Base-by-base conservation (phyloP, 2,113 vertebrate species). In the Silurus asotus region DNA sequence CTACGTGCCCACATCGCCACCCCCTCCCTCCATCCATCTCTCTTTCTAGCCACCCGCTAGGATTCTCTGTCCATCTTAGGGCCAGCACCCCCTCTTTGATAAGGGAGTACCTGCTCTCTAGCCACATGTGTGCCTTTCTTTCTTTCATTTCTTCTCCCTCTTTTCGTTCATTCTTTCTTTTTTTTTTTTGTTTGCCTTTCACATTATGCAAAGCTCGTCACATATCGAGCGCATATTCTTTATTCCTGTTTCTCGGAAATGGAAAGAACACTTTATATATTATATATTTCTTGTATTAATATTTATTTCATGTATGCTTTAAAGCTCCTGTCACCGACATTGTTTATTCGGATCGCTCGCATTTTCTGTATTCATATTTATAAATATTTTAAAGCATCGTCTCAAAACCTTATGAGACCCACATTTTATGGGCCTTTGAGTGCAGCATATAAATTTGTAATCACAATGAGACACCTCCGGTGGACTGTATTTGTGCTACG, bases 1-100 rank as follows among this genome's bases (percentile, higher is more conserved):
- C 97, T 96, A 96, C 95, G 90, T 92, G 95, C 96, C 95, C 93
- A 90, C 92, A 94, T 95, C 94, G 92, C 96, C 93, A 92, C 95
- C 96, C 95, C 87, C 93, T 93, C 89, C 83, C 85, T 88, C 88
- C 86, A 83, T 84, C 87, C 87, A 70, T 76, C 87, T 93, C 94
- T 92, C 80, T 81, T 79, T 87, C 84, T 72, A 87, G 84, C 86
- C 85, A 83, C 88, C 87, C 70, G 79, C 84, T 76, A 84, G 64
- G 80, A 84, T 85, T 81, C 79, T 90, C 86, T 84, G 82, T 88
- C 89, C 88, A 87, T 88, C 86, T 88, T 80, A 82, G 83, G 85
- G 83, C 83, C 83, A 79, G 80, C 75, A 79, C 85, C 82, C 51
- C 83, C 79, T 87, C 86, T 89, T 82, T 89, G 86, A 83, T 82